Evolutionary conservation across 2,888 invertebrate genomes (phyloP).

Genomic region (Lucinisca nassula): DNA sequence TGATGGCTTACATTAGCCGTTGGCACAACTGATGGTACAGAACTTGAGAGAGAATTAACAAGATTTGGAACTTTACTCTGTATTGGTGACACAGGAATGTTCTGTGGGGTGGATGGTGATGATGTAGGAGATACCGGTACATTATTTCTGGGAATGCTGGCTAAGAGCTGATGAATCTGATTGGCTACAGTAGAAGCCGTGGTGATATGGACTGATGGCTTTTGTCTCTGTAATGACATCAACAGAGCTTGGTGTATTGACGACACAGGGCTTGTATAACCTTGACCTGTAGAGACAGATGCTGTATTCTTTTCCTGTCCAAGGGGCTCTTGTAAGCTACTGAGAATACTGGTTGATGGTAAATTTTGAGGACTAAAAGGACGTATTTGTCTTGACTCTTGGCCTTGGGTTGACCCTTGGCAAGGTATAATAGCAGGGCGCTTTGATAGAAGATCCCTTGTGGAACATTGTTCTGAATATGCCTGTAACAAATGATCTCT

Average conservation of each 20-base stretch:
- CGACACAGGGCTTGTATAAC: background rate
- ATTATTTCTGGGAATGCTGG: slow-evolving; percentile 58
- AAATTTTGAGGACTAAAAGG: background rate
- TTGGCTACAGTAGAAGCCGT: slow-evolving; percentile 77
- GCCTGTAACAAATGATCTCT: background rate
- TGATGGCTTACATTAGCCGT: slow-evolving; percentile 6
- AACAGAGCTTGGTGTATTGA: background rate
- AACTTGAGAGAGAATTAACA: slow-evolving; percentile 56
- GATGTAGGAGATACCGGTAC: slow-evolving; percentile 1
- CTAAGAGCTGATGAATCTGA: slow-evolving; percentile 85
- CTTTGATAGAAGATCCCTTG: background rate
- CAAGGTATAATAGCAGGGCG: background rate
- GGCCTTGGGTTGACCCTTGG: background rate
- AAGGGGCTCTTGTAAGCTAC: background rate
- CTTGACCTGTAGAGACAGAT: background rate
- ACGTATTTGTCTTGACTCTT: background rate
- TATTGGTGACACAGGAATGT: slow-evolving; percentile 52
- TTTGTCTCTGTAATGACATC: slow-evolving; percentile 24
- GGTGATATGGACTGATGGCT: slow-evolving; percentile 77
- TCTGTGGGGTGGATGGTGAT: slow-evolving; percentile 7
- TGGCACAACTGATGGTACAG: slow-evolving; percentile 76
- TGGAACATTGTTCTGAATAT: background rate
- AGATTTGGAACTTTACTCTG: slow-evolving; percentile 70
- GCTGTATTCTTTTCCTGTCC: background rate
- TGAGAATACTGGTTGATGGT: background rate